phyloP scores from a whole-genome alignment of 2,113 vertebrate species.

The Etheostoma cragini region DNA sequence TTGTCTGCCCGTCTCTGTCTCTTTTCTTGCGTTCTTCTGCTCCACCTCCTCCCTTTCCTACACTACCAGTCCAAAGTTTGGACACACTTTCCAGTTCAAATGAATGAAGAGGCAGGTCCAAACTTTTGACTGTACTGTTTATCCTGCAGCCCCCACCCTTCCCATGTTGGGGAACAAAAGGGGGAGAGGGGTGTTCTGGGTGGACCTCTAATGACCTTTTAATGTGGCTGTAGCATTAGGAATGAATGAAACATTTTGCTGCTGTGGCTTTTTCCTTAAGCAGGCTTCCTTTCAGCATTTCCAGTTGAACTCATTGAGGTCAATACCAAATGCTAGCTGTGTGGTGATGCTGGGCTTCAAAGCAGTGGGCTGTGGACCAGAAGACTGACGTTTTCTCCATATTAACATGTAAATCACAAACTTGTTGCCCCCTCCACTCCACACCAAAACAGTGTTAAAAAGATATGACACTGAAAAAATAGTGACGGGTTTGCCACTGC shows the following conservation, averaged over 20 bases:
- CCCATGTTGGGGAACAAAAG: conserved; percentile 26
- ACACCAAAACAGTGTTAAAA: no score
- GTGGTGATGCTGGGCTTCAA: no score
- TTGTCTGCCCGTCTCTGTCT: background rate
- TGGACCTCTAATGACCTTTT: conserved; percentile 17
- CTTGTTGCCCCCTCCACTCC: no score
- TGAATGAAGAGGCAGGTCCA: no score
- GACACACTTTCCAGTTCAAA: no score
- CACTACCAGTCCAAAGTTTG: no score
- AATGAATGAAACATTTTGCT: background rate
- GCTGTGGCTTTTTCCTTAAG: background rate
- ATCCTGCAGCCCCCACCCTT: conserved; percentile 47
- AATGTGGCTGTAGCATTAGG: background rate
- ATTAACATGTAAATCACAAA: no score
- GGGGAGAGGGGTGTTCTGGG: conserved; percentile 16
- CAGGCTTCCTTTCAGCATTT: background rate
- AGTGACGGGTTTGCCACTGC: background rate
- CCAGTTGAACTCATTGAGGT: no score
- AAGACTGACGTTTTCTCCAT: no score
- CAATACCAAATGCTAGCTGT: no score
- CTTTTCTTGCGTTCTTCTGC: conserved; percentile 5
- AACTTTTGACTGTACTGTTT: background rate
- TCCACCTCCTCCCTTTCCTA: conserved; percentile 26
- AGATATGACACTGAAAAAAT: no score
- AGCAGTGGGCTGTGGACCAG: no score